Evolutionary conservation across 2,113 vertebrate species (phyloP).

Genomic region (Fukomys damarensis): DNA sequence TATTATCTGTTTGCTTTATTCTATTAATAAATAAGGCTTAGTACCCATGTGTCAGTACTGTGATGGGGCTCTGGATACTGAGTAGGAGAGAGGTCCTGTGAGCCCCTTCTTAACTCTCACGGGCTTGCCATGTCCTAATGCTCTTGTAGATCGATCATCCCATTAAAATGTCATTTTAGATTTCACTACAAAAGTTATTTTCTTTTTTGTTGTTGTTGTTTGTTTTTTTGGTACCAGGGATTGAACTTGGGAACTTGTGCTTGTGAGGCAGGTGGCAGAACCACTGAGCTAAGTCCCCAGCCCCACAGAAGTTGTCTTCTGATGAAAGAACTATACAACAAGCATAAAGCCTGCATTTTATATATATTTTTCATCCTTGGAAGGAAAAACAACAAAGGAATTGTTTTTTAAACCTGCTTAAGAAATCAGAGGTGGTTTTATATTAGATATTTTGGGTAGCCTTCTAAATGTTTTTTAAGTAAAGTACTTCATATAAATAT

Average conservation of each 20-base stretch:
- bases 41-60: rapidly evolving
- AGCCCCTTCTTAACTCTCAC: not conserved
- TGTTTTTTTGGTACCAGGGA: too few species aligned
- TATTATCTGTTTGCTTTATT: not conserved
- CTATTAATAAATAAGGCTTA: not conserved
- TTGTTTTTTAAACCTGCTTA: not conserved
- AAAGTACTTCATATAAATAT: constrained; percentile 24
- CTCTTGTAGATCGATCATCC: not conserved
- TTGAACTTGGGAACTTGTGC: too few species aligned
- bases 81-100: not conserved
- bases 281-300: too few species aligned
- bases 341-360: constrained; percentile 20
- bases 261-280: too few species aligned
- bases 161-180: constrained; percentile 50
- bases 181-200: constrained; percentile 43
- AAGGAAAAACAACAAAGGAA: not conserved
- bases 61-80: not conserved
- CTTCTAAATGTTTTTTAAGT: constrained; percentile 39
- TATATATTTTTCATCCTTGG: not conserved
- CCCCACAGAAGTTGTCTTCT: constrained; percentile 47
- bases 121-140: not conserved
- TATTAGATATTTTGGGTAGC: not conserved
- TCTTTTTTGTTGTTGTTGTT: too few species aligned
- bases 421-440: constrained; percentile 18
- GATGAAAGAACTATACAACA: constrained; percentile 30